These are phyloP conservation scores for Speoplatyrhinus poulsoni DNA, from an alignment of 2,113 vertebrate species.

Conservation along the genomic window DNA sequence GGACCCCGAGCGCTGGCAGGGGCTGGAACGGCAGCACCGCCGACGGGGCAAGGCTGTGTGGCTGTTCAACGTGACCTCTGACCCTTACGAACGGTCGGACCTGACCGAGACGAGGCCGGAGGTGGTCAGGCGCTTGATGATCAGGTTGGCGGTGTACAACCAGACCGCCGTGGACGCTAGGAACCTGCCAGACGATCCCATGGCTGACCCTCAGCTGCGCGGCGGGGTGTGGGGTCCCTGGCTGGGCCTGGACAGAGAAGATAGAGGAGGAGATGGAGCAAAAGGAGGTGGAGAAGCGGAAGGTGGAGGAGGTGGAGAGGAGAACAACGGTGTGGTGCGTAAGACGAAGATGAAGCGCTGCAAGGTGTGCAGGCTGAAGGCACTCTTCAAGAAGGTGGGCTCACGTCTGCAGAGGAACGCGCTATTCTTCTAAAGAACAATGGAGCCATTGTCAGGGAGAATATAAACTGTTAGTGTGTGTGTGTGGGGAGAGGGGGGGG, in stretches of 20 bases:
- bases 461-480: background rate
- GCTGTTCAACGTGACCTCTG: constrained; percentile 90
- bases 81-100: constrained; percentile 88
- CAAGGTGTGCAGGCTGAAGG: constrained; percentile 71
- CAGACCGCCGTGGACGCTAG: constrained; percentile 83
- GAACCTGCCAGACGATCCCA: constrained; percentile 87
- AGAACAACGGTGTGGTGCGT: constrained; percentile 61
- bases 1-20: constrained; percentile 79
- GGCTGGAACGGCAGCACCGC: constrained; percentile 81
- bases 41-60: constrained; percentile 84
- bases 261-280: background rate
- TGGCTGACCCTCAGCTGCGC: constrained; percentile 88
- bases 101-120: constrained; percentile 80
- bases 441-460: background rate
- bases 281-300: constrained; percentile 30
- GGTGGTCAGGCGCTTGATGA: constrained; percentile 84
- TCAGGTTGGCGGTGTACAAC: constrained; percentile 85
- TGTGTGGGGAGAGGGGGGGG: no score
- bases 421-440: constrained; percentile 52
- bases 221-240: constrained; percentile 91
- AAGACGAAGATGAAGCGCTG: constrained; percentile 55
- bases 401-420: constrained; percentile 65
- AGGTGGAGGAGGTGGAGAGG: constrained; percentile 19
- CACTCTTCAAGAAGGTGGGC: constrained; percentile 71
- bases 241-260: constrained; percentile 76